These are phyloP conservation scores for Poecile montanus DNA, from an alignment of 2,797 vertebrate species.

Conservation along the genomic window DNA sequence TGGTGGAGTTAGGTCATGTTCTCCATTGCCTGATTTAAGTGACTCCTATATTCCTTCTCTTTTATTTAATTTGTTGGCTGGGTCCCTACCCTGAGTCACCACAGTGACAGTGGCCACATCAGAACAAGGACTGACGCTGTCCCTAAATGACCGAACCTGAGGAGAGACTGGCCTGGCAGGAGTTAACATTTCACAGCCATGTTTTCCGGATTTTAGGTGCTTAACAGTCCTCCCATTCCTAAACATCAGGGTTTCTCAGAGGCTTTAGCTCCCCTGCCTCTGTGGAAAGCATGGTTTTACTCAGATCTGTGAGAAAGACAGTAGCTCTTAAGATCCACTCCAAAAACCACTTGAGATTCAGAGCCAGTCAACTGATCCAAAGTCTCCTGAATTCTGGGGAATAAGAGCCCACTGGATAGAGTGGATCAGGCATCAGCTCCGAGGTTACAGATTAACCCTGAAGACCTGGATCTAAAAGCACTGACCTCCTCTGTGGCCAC, in stretches of 20 bases:
- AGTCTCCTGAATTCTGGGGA: background rate
- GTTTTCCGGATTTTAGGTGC: background rate
- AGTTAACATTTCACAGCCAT: background rate
- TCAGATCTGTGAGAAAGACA: background rate
- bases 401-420: background rate
- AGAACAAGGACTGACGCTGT: background rate
- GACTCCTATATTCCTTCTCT: background rate
- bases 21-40: background rate
- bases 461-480: background rate
- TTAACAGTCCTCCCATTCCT: background rate
- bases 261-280: background rate
- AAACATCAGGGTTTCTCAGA: background rate
- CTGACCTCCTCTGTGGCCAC: background rate
- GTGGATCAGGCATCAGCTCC: background rate
- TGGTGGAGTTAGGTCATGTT: background rate
- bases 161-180: background rate
- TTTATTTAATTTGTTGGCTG: background rate
- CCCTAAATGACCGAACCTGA: fast-evolving
- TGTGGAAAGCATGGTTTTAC: background rate
- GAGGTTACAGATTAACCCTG: background rate
- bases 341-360: background rate
- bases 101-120: background rate
- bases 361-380: background rate
- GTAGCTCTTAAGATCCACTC: background rate
- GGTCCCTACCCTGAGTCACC: background rate